Evolutionary conservation across 2,888 invertebrate genomes (phyloP), one percentile per base, ranked within the genome.

Genomic region (Gasteruption jaculator): DNA sequence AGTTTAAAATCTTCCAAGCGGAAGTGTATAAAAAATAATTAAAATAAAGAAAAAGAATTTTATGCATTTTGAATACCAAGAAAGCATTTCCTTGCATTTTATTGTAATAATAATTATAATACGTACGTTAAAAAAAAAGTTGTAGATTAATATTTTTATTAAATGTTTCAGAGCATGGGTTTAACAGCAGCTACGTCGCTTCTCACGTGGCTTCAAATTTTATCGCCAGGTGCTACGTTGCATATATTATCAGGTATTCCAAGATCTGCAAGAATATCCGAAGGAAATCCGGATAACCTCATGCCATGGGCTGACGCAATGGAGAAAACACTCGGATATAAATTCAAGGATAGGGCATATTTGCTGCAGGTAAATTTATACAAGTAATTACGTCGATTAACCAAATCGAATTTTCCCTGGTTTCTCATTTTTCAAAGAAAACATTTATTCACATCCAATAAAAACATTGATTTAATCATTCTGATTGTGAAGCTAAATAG

Each of bases 271-370:
- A n/a, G 3, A 15, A 4, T 44, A 52, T 48, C 47, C 61, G 4
- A 18, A 34, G 49, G 50, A 3, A 29, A 61, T 48, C 29, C 54
- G 3, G 34, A 73, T 73, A 3, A 47, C 76, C 26, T 71, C 71
- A 54, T 73, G 60, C 51, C 71, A 61, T 51, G 35, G 49, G n/a
- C 71, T 49, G 25, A 52, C 61, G 22, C 60, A 26, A 65, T 89
- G 8, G 86, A 92, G 65, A 41, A 67, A 2, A 78, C 76, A 32
- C 56, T 91, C 3, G 76, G 79, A 0, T 93, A 92, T 68, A 78
- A 73, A 45, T 99, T 97, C 70, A 79, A 78, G 0, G 86, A 96
- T 63, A 80, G 83, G 1, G 80, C 84, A 0, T 88, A 83, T 61
- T 74, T 99, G 5, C 67, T 96, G 12, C 93, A 90, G 72, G 80